Evolutionary conservation across 2,888 invertebrate genomes (phyloP).

Genomic region (Corythucha ciliata): DNA sequence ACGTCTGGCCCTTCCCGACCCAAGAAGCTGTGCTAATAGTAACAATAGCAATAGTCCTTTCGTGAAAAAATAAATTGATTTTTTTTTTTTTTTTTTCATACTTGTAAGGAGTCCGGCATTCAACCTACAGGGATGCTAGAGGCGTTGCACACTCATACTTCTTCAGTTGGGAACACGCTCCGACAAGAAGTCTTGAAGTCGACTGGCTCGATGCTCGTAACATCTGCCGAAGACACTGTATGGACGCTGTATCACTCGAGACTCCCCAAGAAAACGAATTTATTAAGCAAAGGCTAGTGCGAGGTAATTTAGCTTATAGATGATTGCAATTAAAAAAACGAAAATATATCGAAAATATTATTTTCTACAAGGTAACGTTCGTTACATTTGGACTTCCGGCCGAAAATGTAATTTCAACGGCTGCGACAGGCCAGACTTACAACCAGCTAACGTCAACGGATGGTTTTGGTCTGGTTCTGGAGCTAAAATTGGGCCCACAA

Average conservation of each 20-base stretch:
- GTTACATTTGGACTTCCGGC: conserved; percentile 84
- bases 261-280: conserved; percentile 87
- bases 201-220: conserved; percentile 87
- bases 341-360: too few relatives aligned
- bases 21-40: conserved; percentile 82
- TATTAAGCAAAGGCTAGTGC: conserved; percentile 73
- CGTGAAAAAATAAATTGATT: neutral
- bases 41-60: conserved; percentile 45
- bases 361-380: conserved; percentile 42
- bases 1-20: conserved; percentile 76
- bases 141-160: conserved; percentile 85
- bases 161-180: conserved; percentile 85
- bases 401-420: conserved; percentile 88
- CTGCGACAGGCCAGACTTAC: conserved; percentile 70
- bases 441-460: conserved; percentile 75
- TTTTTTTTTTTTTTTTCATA: conserved; percentile 9
- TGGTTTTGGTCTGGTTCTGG: conserved; percentile 95
- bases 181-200: conserved; percentile 71
- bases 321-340: too few relatives aligned
- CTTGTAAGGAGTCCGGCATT: conserved; percentile 68
- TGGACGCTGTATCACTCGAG: conserved; percentile 86
- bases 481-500: conserved; percentile 80
- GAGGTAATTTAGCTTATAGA: conserved; percentile 51
- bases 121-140: conserved; percentile 76
- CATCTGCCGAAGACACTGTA: conserved; percentile 83